Evolutionary conservation across 2,113 vertebrate genomes (phyloP), one percentile per base, ranked within the genome.

Genomic region (Mus pahari): DNA sequence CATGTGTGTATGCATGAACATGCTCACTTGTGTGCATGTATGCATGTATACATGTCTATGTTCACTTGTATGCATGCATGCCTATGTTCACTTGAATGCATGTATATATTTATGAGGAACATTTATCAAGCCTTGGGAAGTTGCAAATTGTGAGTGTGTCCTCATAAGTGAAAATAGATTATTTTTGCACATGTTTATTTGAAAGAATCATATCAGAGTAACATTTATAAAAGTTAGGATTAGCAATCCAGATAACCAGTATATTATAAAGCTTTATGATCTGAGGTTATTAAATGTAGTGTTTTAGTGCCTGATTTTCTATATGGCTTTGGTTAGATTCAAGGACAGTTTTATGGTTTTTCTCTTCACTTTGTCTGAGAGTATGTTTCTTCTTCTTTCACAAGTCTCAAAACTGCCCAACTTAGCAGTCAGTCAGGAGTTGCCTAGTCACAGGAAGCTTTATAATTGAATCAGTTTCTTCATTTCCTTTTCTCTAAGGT

Each of bases 371-470:
- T 50, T 45, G 60, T 86, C 60, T 62, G 82, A 81, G 62, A 89
- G 22, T 33, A 33, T 53, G 14, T 89, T 95, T 66, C 58, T 58
- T 84, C 90, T 74, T 36, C 24, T 87, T 42, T 94, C 36, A 64
- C 14, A 10, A n/a, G 82, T 94, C 89, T 93, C 87, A 96, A 87
- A 93, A 83, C 62, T 12, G 20, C 55, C 55, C 13, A 82, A 45
- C 58, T 71, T 81, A 60, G 26, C 39, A 77, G 28, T 77, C 36
- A 68, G 24, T 53, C 66, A 88, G 88, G 66, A 48, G 90, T 79
- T 91, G 82, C 60, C 39, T 78, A 58, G 33, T 92, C 71, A 66
- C 73, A 88, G 36, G 16, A 75, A 77, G 66, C 73, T 92, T 91
- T 92, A 74, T 22, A 94, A 45, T 26, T 50, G 31, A 36, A 62